These are phyloP conservation scores for Polyergus mexicanus DNA, from an alignment of 1,140 invertebrate genomes.

Conservation along the genomic window DNA sequence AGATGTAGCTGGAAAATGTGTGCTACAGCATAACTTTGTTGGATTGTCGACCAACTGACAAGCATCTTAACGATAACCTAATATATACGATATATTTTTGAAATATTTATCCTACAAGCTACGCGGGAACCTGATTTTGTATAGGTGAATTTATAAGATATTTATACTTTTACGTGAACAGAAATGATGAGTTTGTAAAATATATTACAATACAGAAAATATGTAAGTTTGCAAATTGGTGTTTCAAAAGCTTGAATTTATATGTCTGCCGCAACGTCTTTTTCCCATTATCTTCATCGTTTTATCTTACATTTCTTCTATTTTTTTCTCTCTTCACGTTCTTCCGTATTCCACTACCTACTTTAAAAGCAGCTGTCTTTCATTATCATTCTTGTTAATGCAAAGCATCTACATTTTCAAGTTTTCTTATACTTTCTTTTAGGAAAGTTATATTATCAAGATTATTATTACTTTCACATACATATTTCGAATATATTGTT, in stretches of 20 bases:
- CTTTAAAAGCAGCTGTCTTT: slow-evolving; percentile 32
- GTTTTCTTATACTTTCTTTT: not conserved
- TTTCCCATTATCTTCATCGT: not conserved
- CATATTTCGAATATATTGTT: not conserved
- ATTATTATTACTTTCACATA: not conserved
- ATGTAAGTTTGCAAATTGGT: not conserved
- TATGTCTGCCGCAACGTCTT: not conserved
- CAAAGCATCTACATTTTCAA: slow-evolving; percentile 8
- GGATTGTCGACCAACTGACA: not conserved
- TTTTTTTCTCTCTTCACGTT: not conserved
- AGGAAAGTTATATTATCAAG: not conserved
- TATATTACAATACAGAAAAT: not conserved
- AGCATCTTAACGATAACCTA: not conserved
- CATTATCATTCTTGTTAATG: slow-evolving; percentile 37
- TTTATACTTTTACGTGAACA: not conserved
- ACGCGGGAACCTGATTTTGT: not conserved
- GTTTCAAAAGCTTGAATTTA: not conserved
- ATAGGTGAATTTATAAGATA: not conserved
- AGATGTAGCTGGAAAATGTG: not conserved
- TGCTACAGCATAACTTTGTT: not conserved
- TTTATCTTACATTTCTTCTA: slow-evolving; percentile 3
- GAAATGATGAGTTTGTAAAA: not conserved
- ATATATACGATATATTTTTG: slow-evolving; percentile 5
- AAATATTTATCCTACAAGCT: not conserved
- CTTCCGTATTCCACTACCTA: not conserved